phyloP scores from a whole-genome alignment of 1,140 invertebrate species.

The Eumaeus atala region DNA sequence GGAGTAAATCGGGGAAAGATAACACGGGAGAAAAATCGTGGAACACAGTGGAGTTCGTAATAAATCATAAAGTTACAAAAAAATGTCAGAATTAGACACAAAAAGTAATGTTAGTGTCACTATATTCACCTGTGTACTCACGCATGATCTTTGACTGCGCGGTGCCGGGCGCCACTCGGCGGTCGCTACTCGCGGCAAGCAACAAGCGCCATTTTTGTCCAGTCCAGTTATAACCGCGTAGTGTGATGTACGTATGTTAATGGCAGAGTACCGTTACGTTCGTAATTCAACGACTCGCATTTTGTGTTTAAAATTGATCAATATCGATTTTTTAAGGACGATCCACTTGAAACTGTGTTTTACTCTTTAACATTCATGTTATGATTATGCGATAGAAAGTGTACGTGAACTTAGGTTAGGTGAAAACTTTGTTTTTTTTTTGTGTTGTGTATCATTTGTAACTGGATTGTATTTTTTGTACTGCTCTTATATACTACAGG shows the following conservation, averaged over 20 bases:
- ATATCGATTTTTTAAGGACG: slow-evolving; percentile 1
- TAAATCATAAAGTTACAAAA: too few relatives aligned
- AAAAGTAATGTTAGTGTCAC: not conserved
- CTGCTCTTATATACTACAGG: not conserved
- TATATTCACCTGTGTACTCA: not conserved
- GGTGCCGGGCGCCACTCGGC: not conserved
- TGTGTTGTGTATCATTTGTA: slow-evolving; percentile 1
- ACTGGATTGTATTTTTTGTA: not conserved
- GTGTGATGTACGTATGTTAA: not conserved
- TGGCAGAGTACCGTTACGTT: not conserved
- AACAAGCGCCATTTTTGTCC: not conserved
- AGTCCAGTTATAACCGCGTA: not conserved
- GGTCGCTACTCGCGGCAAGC: not conserved
- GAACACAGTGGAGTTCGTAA: too few relatives aligned
- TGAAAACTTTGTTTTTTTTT: slow-evolving; percentile 7
- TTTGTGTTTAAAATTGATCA: slow-evolving; percentile 7
- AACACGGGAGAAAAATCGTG: too few relatives aligned
- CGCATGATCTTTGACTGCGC: slow-evolving; percentile 1
- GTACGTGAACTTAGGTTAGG: slow-evolving; percentile 1
- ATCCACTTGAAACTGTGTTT: not conserved
- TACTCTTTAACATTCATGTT: slow-evolving; percentile 1
- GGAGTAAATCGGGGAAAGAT: too few relatives aligned
- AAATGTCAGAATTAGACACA: not conserved
- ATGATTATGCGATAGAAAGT: slow-evolving; percentile 5
- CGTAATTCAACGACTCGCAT: slow-evolving; percentile 2